Conservation (phyloP, 2,113 vertebrate species). For the Rhagologus leucostigma region DNA sequence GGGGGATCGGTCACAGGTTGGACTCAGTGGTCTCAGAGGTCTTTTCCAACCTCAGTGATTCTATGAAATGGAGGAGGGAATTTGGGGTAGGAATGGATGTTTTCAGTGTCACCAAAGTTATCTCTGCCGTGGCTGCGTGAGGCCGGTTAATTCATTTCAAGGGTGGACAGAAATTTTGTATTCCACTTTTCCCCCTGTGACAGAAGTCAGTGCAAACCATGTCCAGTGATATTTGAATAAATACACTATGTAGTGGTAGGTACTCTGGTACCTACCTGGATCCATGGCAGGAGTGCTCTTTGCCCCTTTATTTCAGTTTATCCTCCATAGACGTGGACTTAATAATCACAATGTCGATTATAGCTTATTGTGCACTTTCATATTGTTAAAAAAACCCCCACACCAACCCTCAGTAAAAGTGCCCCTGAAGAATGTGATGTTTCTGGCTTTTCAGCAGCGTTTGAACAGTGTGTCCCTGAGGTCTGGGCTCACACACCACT, state of each 20-base stretch:
- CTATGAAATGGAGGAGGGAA: background rate
- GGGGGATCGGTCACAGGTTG: background rate
- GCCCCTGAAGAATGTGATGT: background rate
- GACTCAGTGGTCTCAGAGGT: background rate
- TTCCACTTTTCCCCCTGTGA: background rate
- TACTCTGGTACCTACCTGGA: background rate
- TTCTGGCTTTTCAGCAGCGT: background rate
- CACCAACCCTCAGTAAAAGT: background rate
- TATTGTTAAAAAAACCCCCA: background rate
- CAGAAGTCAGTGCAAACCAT: background rate
- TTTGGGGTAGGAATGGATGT: background rate
- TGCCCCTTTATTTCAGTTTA: background rate
- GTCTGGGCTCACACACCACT: background rate
- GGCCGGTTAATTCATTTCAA: background rate
- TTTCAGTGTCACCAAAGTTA: background rate
- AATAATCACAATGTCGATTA: background rate
- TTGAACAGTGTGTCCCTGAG: background rate
- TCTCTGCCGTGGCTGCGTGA: rapidly evolving
- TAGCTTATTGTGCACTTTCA: background rate
- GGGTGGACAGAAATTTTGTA: background rate
- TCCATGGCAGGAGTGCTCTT: background rate
- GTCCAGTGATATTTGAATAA: background rate
- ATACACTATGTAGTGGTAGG: rapidly evolving
- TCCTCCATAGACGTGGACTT: background rate
- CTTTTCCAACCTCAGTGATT: background rate